Evolutionary conservation across 2,797 vertebrate genomes (phyloP).

Genomic region (Acanthopagrus latus): DNA sequence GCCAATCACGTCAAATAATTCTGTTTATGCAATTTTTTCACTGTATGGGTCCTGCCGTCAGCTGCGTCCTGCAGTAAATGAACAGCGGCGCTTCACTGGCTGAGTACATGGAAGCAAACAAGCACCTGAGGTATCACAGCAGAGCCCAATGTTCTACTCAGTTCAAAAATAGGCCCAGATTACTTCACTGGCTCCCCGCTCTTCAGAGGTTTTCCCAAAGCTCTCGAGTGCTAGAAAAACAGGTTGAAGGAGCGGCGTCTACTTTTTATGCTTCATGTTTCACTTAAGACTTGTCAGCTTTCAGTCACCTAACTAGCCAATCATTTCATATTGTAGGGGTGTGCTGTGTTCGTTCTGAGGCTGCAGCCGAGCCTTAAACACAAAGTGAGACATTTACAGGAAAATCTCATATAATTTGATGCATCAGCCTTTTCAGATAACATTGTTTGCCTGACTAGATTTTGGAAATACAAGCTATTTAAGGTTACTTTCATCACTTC

Average conservation of each 20-base stretch:
- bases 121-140: constrained; percentile 30
- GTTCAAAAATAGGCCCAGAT: constrained; percentile 46
- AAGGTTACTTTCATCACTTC: constrained; percentile 25
- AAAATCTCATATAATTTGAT: constrained; percentile 23
- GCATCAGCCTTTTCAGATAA: constrained; percentile 20
- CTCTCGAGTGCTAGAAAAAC: constrained; percentile 33
- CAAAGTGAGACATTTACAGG: constrained; percentile 1
- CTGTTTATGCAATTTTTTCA: constrained; percentile 29
- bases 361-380: constrained; percentile 24
- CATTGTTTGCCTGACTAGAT: constrained; percentile 14
- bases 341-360: constrained; percentile 11
- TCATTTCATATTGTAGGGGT: constrained; percentile 25
- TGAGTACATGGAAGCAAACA: constrained; percentile 53
- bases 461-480: constrained; percentile 11
- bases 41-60: constrained; percentile 30
- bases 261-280: constrained; percentile 33
- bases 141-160: constrained; percentile 12
- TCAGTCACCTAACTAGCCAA: constrained; percentile 40
- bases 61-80: constrained; percentile 41
- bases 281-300: constrained; percentile 30
- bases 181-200: constrained; percentile 31
- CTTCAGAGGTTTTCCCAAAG: constrained; percentile 40
- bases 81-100: constrained; percentile 34
- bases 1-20: constrained; percentile 13
- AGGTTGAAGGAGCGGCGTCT: constrained; percentile 31